Evolutionary conservation across 2,113 vertebrate genomes (phyloP), one percentile per base, ranked within the genome.

Genomic region (Hyperopisus bebe): DNA sequence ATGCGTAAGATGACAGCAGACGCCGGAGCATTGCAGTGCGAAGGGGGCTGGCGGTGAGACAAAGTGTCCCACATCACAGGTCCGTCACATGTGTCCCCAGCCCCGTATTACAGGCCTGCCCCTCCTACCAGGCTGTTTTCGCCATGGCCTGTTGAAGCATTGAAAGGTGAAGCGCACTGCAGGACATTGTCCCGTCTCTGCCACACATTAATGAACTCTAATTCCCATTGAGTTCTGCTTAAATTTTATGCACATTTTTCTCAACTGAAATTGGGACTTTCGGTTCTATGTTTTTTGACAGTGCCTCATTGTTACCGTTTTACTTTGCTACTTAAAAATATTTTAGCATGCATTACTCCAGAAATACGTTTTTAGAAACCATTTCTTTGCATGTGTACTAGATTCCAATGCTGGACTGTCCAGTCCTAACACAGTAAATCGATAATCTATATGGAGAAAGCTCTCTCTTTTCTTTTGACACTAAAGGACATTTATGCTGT

Each of bases 1-100:
- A 94, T 89, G 87, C 91, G 91, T 88, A 91, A 91, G 90, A 92
- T 48, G 90, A 92, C 88, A 88, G 91, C 91, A 92, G 90, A 92
- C 88, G 92, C 88, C 82, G 87, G 88, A 86, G 91, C 92, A 92
- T 91, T 91, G 90, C 89, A 90, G 91, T 91, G 85, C 89, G 77
- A 89, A 66, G 90, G 53, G 90, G 90, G 91, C 90, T 74, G 89
- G 88, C 89, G 90, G 86, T 70, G 66, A 91, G 92, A 21, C 80
- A 91, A 92, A 84, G 88, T 55, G 82, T 88, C 70, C 50, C 87
- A 6, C 74, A 15, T 90, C 62, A 88, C 80, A 44, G 83, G 83
- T 31, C 3, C 10, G n/a, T 31, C 62, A 70, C 62, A 27, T 80
- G 44, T 83, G 55, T n/a, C 77, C 31, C 35, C 48, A 44, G 39